Base-by-base conservation (phyloP, 2,797 vertebrate species). In the Hemitrygon akajei region DNA sequence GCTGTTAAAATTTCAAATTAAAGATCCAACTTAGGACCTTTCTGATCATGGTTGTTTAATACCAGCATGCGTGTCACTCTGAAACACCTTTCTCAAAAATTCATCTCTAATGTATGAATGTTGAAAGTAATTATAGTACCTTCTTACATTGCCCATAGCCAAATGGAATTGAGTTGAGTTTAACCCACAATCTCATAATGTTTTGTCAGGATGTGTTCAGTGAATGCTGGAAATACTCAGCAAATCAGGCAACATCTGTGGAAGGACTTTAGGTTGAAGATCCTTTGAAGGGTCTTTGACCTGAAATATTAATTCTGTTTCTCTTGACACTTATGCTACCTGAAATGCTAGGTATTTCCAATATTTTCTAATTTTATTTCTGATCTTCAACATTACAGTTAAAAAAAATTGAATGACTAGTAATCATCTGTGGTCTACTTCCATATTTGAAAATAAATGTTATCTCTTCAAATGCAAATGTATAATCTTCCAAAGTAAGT, bases 371-470 rank as follows among this genome's bases (percentile, higher is more conserved):
- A 16, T 71, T 18, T 75, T 22, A 75, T 75, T 75, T 75, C 71
- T 22, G 71, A 22, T 66, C 14, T 66, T 14, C 14, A 66, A 66
- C 9, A 14, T 66, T 66, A 63, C 71, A 75, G 71, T 75, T 22
- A 9, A 22, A 1, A 0, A 3, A 6, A 9, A 69, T 7, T 89
- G 7, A 66, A 3, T 63, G n/a, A n/a, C 22, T 20, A 89, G 63
- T 89, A 69, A 34, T 37, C 30, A 22, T 89, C 60, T 20, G 37
- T 25, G 20, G 30, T 30, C 25, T 60, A 30, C 27, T 34, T 63
- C 58, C 30, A 87, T 9, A 87, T 66, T 69, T 89, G n/a, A 89
- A 69, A 89, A 89, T 69, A 69, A 86, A 66, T n/a, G 60, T 60
- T 22, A 34, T 34, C 30, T 66, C n/a, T 34, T 89, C 6, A 66